Percentiles rank a stretch among this genome's conserved stretches.
phyloP scores from a whole-genome alignment of 2,797 vertebrate species.

The Sebastes oblongus region DNA sequence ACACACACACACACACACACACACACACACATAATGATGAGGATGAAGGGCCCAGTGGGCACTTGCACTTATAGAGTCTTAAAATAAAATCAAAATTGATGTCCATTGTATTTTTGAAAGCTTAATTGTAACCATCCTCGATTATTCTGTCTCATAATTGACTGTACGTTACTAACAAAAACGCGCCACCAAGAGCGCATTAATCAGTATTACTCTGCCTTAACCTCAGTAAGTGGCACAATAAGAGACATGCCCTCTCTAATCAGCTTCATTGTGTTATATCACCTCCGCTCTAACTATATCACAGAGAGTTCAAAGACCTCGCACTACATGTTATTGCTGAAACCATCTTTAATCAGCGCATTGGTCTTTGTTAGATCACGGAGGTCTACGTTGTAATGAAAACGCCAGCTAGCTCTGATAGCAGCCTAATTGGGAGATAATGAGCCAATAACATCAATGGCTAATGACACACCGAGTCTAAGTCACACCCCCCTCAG shows the following conservation, averaged over 20 bases:
- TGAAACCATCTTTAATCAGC: constrained; percentile 79
- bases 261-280: constrained; percentile 79
- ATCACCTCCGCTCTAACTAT: constrained; percentile 77
- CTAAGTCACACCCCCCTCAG: constrained; percentile 78
- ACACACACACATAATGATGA: neutral
- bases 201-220: constrained; percentile 77
- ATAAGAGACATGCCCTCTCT: constrained; percentile 78
- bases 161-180: constrained; percentile 72
- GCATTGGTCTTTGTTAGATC: constrained; percentile 79
- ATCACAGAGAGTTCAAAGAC: constrained; percentile 80
- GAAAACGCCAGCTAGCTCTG: constrained; percentile 79
- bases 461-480: constrained; percentile 81
- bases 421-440: constrained; percentile 82
- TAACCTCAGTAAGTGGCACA: constrained; percentile 78
- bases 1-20: neutral
- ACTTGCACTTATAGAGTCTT: constrained; percentile 12
- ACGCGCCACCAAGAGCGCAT: constrained; percentile 59
- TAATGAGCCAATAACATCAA: constrained; percentile 85
- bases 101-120: constrained; percentile 60
- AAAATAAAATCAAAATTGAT: constrained; percentile 58
- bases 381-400: constrained; percentile 75
- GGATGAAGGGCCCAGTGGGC: neutral
- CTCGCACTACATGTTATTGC: constrained; percentile 74
- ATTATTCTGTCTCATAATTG: constrained; percentile 67
- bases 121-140: constrained; percentile 53